Evolutionary conservation across 2,888 invertebrate species (phyloP), one percentile per base, ranked within the genome.

Genomic region (Trissolcus brochymenae): DNA sequence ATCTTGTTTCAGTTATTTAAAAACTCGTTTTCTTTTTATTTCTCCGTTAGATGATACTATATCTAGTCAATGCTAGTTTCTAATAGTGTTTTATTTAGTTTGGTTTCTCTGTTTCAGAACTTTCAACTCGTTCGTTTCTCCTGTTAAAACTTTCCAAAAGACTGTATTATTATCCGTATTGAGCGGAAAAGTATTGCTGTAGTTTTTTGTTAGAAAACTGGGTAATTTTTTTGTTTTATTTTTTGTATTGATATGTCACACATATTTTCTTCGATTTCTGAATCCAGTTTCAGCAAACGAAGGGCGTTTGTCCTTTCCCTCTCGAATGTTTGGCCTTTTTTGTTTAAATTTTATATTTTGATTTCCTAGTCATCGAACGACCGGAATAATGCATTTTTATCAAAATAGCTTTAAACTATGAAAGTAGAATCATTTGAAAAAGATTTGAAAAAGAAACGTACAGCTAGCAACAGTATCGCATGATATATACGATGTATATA

Each of bases 181-280:
- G 84, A 87, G 86, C 86, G 83, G 82, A 86, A 85, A 82, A 81
- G 84, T 86, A 87, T 87, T 86, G 86, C 86, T 85, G 83, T 82
- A 79, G 79, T 81, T 81, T 78, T 80, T 82, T 82, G 80, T 78
- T 82, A 77, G 79, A 84, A 81, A 82, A 83, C 84, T 76, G 67
- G 81, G 80, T 83, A 80, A 82, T 83, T 35, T 35, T 11, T 35
- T 35, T 35, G 35, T 35, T 35, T 35, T 6, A 35, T 35, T 11
- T 35, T 35, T 35, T 35, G 35, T 35, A 35, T 84, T 86, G 84
- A 86, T 87, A 86, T 86, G 87, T 87, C 83, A 81, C 78, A 84
- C 83, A 81, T 82, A 75, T 79, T 66, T 60, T 72, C 75, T 79
- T 79, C 72, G 70, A 51, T 66, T 72, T 65, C 67, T 76, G 72